Evolutionary conservation across 1,140 invertebrate species (phyloP), one percentile per base, ranked within the genome.

Genomic region (Trichoplusia ni): DNA sequence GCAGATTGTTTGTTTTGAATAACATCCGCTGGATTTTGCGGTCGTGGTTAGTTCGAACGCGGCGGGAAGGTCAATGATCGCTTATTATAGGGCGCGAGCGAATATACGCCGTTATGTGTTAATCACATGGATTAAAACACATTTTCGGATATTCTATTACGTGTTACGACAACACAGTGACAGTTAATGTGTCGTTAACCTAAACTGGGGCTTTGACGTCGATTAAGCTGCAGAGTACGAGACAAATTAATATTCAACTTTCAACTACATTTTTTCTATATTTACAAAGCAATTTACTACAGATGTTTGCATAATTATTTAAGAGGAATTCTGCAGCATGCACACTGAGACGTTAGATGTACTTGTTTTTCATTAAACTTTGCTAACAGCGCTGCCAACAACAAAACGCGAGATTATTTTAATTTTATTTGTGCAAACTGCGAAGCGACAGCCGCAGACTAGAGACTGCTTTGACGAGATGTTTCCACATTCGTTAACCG

Each of bases 321-420:
- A 71, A 69, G 62, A 63, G 49, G 40, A 61, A 67, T 67, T 61
- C 47, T 42, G 47, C 25, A 53, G 35, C 63, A 61, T 69, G 66
- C 66, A 64, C 40, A 51, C 53, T 23, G 35, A 46, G 67, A 68
- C 61, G 51, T 74, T 72, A 74, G 71, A 64, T 56, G 66, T 65
- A 64, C 64, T 60, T 51, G 64, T 60, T 71, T 64, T 75, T 75
- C 67, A 77, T 79, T 79, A 75, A 79, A 77, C 67, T 75, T 71
- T 42, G 61, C 70, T 67, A 77, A 66, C 63, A 64, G 56, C 53
- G 49, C 49, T 64, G 71, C 56, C 62, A 67, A 58, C 60, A 71
- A 71, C 67, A 71, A 66, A 69, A 64, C 58, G 58, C 62, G 49
- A 51, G 56, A 71, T 73, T 51, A 19, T 46, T 64, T 13, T 60